Evolutionary conservation across 2,113 vertebrate genomes (phyloP).

Genomic region (Zosterops lateralis): DNA sequence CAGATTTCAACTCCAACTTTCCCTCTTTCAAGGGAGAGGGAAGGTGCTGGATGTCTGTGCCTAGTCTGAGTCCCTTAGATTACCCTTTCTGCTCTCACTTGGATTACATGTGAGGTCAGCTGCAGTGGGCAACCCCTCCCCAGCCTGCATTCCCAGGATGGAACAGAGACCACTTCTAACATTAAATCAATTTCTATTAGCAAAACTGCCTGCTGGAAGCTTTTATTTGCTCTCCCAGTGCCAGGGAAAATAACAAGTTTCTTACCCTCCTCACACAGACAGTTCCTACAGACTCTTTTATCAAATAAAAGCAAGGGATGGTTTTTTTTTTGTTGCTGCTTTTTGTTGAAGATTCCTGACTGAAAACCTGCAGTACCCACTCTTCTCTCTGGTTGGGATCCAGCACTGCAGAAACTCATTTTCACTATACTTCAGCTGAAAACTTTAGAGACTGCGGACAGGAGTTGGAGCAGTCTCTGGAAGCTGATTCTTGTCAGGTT

Average conservation of each 20-base stretch:
- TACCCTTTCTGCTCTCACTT: neutral
- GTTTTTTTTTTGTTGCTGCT: neutral
- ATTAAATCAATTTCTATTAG: neutral
- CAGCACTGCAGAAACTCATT: conserved; percentile 64
- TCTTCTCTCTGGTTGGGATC: conserved; percentile 50
- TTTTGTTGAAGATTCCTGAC: conserved; percentile 18
- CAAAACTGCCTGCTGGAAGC: neutral
- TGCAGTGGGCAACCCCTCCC: neutral
- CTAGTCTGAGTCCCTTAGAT: neutral
- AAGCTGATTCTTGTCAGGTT: conserved; percentile 70
- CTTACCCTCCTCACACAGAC: neutral
- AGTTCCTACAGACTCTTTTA: neutral
- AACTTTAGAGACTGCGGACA: conserved; percentile 58
- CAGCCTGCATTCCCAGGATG: neutral
- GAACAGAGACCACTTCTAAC: neutral
- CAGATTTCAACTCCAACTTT: neutral
- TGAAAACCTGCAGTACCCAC: conserved; percentile 30
- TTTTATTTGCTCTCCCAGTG: neutral
- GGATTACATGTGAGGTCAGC: neutral
- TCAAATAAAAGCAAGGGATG: neutral
- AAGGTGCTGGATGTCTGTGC: neutral
- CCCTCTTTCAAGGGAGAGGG: neutral
- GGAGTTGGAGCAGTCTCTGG: conserved; percentile 63
- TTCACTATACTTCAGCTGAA: conserved; percentile 57
- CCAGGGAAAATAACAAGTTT: neutral